Evolutionary conservation across 2,888 invertebrate genomes (phyloP), one percentile per base, ranked within the genome.

Genomic region (Brachyptera putata): DNA sequence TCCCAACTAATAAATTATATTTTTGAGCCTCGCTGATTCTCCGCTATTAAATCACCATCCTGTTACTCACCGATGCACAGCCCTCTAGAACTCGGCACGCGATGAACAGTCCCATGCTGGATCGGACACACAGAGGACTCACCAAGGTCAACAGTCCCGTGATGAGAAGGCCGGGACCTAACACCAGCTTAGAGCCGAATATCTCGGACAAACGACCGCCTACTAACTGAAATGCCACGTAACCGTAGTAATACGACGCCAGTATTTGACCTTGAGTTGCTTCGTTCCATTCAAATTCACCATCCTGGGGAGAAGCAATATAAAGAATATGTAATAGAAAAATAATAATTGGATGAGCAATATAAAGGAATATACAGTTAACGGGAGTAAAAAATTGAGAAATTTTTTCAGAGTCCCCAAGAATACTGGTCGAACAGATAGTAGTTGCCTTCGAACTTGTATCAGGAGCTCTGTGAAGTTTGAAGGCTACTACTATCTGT

Each of bases 221-320:
- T 1, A 63, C n/a, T 7, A 64, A 39, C 46, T 64, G 64, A 2
- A 61, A 58, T 2, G 26, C 9, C 9, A 62, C 56, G 46, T 61
- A 62, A 1, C 62, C 64, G 26, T 58, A 64, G 41, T 58, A 62
- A 30, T 56, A 60, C 3, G 60, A 49, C 9, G 61, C 37, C 16
- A 64, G 46, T 3, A 64, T 41, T 5, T 49, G 56, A 1, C 62
- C 61, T 30, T 62, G 62, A n/a, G 46, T 50, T 1, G 18, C 25
- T 25, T 60, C 60, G 36, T 58, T 53, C 64, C 64, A 64, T 1
- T 34, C 50, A 43, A 64, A 64, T 39, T 62, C 64, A 1, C 62
- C 61, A 13, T 50, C 49, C 58, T 61, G 49, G 14, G 11, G 26
- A 26, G 14, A 26, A 30, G 30, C 34, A 11, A 7, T n/a, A n/a